Base-by-base conservation (phyloP, 1,140 invertebrate species). In the Drosophila elegans region DNA sequence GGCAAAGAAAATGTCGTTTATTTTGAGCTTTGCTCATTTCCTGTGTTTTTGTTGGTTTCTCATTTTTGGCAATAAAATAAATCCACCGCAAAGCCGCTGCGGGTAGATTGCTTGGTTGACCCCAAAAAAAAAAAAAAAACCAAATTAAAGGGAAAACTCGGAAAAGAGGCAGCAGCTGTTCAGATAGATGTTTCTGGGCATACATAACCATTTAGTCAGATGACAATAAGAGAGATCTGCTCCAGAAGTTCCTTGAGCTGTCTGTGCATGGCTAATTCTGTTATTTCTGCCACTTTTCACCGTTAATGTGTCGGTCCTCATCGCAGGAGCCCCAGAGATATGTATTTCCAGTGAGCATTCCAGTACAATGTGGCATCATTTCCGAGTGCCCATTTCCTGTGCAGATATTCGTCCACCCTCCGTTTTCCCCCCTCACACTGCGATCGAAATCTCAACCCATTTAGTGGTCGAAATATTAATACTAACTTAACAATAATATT, bases 11-110 rank as follows among this genome's bases (percentile, higher is more conserved):
- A 21, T 16, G 34, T 39, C 5, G 13, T 11, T 38, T 53, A 53
- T 21, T 52, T 52, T 38, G 7, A 51, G 41, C 25, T 48, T 27
- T 3, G 12, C 46, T 48, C 55, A 54, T 54, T 64, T 68, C 16
- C 34, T 3, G 21, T 27, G 45, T 29, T 54, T 51, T 21, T 62
- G 25, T 74, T 56, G 16, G 45, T 52, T 56, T 36, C 60, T 66
- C 25, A 55, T 39, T 55, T 57, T 60, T 52, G 71, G 79, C 84
- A 88, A 88, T 88, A 88, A 88, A 88, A 88, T 89, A 88, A 88
- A 88, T 88, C 83, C 79, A 89, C 83, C 84, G 73, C 84, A 88
- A 88, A 88, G 83, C 84, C 76, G 72, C 79, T 83, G 84, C 79
- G 83, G 72, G 51, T 83, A 88, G 75, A 88, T 82, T 85, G 82